Evolutionary conservation across 2,113 vertebrate genomes (phyloP).

Genomic region (Oreochromis niloticus): DNA sequence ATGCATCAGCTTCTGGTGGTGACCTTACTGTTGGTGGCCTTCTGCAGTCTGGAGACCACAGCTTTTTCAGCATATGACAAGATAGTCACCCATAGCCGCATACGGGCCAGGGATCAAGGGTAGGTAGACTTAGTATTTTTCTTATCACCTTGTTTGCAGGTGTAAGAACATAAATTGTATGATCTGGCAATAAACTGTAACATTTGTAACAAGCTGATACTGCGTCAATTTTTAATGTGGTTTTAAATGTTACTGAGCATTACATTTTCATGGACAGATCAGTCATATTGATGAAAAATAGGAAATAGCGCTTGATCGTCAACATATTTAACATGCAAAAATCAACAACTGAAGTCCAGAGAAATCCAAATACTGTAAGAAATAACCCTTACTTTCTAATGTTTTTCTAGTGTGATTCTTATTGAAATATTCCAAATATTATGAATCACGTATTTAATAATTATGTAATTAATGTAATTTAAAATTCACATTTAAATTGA

Average conservation of each 20-base stretch:
- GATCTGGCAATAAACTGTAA: neutral
- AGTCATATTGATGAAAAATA: neutral
- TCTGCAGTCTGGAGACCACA: conserved; percentile 72
- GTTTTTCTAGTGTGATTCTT: neutral
- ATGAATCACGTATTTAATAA: neutral
- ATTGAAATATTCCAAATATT: neutral
- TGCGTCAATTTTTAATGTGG: neutral
- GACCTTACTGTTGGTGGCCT: conserved; percentile 66
- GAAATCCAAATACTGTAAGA: neutral
- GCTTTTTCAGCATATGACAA: conserved; percentile 90
- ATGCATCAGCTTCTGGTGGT: conserved; percentile 78
- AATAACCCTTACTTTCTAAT: neutral
- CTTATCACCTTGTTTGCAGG: neutral
- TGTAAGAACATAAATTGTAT: neutral
- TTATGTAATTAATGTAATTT: neutral
- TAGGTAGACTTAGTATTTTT: conserved; percentile 69
- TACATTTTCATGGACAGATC: neutral
- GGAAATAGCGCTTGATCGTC: neutral
- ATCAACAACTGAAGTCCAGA: neutral
- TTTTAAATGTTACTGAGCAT: neutral
- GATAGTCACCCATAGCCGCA: conserved; percentile 92
- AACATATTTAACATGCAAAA: neutral
- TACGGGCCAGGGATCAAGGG: conserved; percentile 90
- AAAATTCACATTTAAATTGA: neutral
- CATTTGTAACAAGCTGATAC: neutral